Evolutionary conservation across 92 coral and sea anemone species (phyloP), one percentile per base, ranked within the genome.

Genomic region (Umimayanthus chanpuru): DNA sequence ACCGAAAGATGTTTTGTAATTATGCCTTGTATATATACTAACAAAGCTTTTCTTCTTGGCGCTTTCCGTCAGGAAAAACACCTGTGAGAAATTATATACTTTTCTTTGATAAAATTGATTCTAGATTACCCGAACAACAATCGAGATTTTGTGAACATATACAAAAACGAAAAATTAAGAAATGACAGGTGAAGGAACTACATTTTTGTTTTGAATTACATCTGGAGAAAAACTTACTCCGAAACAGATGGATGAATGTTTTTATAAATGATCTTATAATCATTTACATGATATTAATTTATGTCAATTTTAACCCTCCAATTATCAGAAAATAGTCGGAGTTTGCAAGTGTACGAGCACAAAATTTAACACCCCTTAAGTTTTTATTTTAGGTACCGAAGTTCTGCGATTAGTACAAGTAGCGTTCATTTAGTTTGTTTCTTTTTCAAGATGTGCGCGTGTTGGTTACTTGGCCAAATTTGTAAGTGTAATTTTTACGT

Each of bases 1-100:
- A 44, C 25, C 61, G 38, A 82, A 43, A 6, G 61, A 66, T 82
- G 64, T 67, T 82, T 81, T 41, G 41, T 41, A 38, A 66, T 81
- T 64, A 43, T 38, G 9, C 55, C 15, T 3, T 68, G 61, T 43
- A 43, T 5, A 20, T 43, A 43, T 5, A 20, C 58, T 12, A 82
- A 82, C 76, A 82, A 82, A 43, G 25, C 7, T 28, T 7, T 29
- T 66, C 23, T 66, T 67, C 43, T 82, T 82, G 76, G 9, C 30
- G 20, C 6, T 28, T 50, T 36, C 25, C 39, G 67, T 2, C 82
- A 53, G 40, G 30, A 47, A 18, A 28, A 49, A 49, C 82, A n/a
- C 41, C 67, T 79, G 41, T 79, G 23, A 53, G 32, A 53, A 28
- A 14, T 20, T 26, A 23, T n/a, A 15, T 32, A 25, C 68, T 38